Conservation (phyloP, 2,888 invertebrate genomes). For the Sinelater perroti region DNA sequence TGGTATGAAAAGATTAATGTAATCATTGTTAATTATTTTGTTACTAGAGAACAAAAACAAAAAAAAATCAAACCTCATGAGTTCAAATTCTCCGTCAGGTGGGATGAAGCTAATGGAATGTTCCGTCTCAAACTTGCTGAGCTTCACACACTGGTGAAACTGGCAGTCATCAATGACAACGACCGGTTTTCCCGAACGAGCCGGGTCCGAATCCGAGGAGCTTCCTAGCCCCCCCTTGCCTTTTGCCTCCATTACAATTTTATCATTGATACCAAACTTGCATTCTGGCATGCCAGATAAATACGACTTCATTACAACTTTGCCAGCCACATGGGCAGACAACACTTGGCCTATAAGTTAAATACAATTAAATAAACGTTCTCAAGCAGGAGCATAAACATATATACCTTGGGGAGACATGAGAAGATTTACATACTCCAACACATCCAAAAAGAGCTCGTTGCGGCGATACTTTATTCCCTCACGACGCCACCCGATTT, state of each 20-base stretch:
- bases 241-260: constrained; percentile 97
- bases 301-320: constrained; percentile 99
- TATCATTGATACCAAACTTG: constrained; percentile 99
- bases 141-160: constrained; percentile 99
- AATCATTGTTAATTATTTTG: too few species aligned
- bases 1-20: too few species aligned
- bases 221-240: constrained; percentile 77
- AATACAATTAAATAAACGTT: not conserved
- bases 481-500: constrained; percentile 99
- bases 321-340: constrained; percentile 98
- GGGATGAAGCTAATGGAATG: constrained; percentile 99
- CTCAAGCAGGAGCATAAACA: constrained; percentile 19
- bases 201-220: constrained; percentile 75
- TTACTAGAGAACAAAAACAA: too few species aligned
- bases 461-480: constrained; percentile 99
- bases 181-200: constrained; percentile 94
- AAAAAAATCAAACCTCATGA: too few species aligned
- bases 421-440: constrained; percentile 97
- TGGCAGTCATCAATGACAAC: constrained; percentile 99
- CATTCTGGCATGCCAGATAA: constrained; percentile 99
- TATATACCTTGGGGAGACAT: constrained; percentile 99
- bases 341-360: constrained; percentile 84
- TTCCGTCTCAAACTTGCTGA: constrained; percentile 99
- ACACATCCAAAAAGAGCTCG: constrained; percentile 96
- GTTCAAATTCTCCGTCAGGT: constrained; percentile 99